These are phyloP conservation scores for Helleia helle DNA, from an alignment of 2,888 invertebrate genomes.

Conservation along the genomic window DNA sequence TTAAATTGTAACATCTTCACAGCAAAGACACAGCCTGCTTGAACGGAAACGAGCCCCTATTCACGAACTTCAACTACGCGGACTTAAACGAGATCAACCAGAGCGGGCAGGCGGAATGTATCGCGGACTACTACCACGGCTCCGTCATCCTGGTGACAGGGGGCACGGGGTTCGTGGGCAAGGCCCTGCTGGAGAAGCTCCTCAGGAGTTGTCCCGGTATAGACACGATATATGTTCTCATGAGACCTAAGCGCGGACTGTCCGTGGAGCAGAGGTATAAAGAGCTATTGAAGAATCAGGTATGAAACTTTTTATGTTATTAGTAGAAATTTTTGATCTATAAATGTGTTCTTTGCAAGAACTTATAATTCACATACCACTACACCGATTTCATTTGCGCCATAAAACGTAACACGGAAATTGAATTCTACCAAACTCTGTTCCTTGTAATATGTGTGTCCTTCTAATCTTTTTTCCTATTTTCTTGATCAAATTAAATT, in stretches of 20 bases:
- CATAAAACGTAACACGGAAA: too few species aligned
- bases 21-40: conserved; percentile 19
- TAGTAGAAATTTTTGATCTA: too few species aligned
- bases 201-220: conserved; percentile 88
- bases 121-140: conserved; percentile 69
- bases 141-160: conserved; percentile 74
- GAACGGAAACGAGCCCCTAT: conserved; percentile 49
- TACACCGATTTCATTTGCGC: too few species aligned
- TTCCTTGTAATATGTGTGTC: too few species aligned
- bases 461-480: too few species aligned
- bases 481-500: too few species aligned
- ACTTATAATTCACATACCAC: too few species aligned
- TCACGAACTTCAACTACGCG: conserved; percentile 36
- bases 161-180: conserved; percentile 90
- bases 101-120: conserved; percentile 35
- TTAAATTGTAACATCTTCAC: too few species aligned
- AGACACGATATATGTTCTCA: conserved; percentile 84
- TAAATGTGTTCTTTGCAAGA: too few species aligned
- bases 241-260: conserved; percentile 82
- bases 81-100: conserved; percentile 18
- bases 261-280: conserved; percentile 80
- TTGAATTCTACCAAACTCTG: too few species aligned
- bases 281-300: conserved; percentile 82
- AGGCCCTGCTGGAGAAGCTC: conserved; percentile 93
- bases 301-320: conserved; percentile 27